Percentiles rank a stretch among this genome's conserved stretches.
Evolutionary conservation across 2,113 vertebrate genomes (phyloP).

Genomic region (Miniopterus natalensis): DNA sequence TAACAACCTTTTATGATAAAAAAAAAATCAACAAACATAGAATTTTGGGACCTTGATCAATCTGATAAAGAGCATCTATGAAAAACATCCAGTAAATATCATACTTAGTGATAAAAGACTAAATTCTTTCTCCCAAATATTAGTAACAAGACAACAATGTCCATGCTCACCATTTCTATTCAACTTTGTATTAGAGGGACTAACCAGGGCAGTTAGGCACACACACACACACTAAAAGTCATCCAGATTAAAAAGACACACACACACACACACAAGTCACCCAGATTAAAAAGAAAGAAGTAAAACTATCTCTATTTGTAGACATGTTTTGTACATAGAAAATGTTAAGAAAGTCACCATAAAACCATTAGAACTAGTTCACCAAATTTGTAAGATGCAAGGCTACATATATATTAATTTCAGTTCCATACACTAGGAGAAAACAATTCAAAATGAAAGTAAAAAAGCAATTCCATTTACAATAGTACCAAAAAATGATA

Average conservation of each 20-base stretch:
- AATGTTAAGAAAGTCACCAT: background rate
- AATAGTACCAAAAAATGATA: background rate
- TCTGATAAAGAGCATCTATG: background rate
- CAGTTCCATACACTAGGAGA: background rate
- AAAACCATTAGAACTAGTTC: background rate
- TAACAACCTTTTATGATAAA: background rate
- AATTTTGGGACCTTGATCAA: background rate
- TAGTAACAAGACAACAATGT: background rate
- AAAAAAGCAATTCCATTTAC: background rate
- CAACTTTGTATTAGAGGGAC: background rate
- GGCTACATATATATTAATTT: background rate
- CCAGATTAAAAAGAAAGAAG: background rate
- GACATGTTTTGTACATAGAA: background rate
- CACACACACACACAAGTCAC: background rate
- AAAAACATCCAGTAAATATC: background rate
- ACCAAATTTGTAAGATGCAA: background rate
- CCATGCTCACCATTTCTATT: background rate
- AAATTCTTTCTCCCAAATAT: background rate
- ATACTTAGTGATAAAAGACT: background rate
- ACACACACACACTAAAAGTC: background rate
- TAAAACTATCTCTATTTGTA: background rate
- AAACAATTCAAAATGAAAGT: background rate
- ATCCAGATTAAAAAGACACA: background rate
- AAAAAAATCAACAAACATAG: background rate
- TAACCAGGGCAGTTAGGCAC: background rate